Evolutionary conservation across 2,888 invertebrate species (phyloP).

Genomic region (Hipparchia sbordonii): DNA sequence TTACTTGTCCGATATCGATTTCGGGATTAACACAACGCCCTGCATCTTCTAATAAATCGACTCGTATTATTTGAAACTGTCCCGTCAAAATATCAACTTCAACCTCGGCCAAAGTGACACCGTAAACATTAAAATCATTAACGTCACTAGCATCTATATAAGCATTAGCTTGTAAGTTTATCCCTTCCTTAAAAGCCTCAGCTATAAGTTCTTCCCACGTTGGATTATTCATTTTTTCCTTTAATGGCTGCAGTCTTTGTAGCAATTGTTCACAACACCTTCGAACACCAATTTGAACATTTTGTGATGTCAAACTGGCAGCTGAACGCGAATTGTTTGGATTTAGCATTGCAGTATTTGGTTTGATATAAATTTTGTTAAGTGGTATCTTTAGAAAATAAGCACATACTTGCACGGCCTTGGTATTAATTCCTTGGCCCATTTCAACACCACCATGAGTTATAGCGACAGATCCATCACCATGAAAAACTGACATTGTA

Average conservation of each 20-base stretch:
- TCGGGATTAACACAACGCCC: slow-evolving; percentile 86
- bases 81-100: slow-evolving; percentile 90
- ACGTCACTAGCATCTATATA: slow-evolving; percentile 25
- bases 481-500: slow-evolving; percentile 86
- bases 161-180: slow-evolving; percentile 56
- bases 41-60: slow-evolving; percentile 86
- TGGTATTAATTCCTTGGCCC: slow-evolving; percentile 91
- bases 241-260: slow-evolving; percentile 70
- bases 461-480: slow-evolving; percentile 87
- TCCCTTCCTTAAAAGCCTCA: slow-evolving; percentile 63
- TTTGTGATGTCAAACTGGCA: slow-evolving; percentile 85
- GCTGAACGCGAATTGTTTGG: slow-evolving; percentile 84
- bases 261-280: slow-evolving; percentile 74
- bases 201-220: slow-evolving; percentile 79
- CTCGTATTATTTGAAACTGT: slow-evolving; percentile 83
- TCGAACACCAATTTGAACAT: slow-evolving; percentile 78
- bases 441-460: slow-evolving; percentile 86
- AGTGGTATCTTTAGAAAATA: slow-evolving; percentile 85
- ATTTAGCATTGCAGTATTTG: slow-evolving; percentile 75
- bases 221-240: slow-evolving; percentile 66
- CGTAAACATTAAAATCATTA: slow-evolving; percentile 73
- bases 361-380: slow-evolving; percentile 82
- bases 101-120: slow-evolving; percentile 84
- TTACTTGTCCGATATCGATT: slow-evolving; percentile 86
- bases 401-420: slow-evolving; percentile 88